A percentile compares a stretch with the other conserved stretches of the same genome.
phyloP scores from a whole-genome alignment of 2,113 vertebrate genomes.

The Cettia cetti region DNA sequence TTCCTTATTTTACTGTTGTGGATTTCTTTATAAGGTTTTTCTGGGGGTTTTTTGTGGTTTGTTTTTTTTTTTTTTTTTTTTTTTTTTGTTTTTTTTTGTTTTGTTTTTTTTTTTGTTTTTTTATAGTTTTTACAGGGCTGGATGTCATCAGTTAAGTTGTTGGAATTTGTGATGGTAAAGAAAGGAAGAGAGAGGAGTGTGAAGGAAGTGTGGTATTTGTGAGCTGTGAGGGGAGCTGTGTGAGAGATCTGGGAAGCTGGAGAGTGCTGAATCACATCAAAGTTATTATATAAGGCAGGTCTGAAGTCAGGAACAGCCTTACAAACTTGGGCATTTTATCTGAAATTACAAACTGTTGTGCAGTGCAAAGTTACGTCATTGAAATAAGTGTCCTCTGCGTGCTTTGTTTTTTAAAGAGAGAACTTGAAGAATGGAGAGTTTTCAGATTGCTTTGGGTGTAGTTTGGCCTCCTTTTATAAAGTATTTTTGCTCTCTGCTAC shows the following conservation, averaged over 20 bases:
- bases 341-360: not conserved
- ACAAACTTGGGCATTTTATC: not conserved
- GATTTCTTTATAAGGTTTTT: not conserved
- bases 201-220: not conserved
- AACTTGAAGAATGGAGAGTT: not conserved
- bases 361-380: not conserved
- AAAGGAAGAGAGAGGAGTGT: not conserved
- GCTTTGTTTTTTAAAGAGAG: not conserved
- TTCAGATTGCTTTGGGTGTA: not conserved
- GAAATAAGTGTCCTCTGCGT: not conserved
- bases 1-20: not conserved
- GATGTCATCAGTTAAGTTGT: not conserved
- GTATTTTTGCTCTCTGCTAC: not conserved
- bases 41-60: too few species aligned
- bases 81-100: too few species aligned
- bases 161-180: not conserved
- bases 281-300: conserved; percentile 3
- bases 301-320: not conserved
- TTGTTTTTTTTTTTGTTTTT: not conserved
- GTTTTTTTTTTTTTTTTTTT: not conserved
- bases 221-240: not conserved
- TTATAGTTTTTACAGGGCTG: not conserved
- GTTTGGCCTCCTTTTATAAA: not conserved
- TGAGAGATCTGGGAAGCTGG: not conserved
- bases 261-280: conserved; percentile 6